Conservation (phyloP, 1,140 invertebrate species). For the Saccostrea glomerata region DNA sequence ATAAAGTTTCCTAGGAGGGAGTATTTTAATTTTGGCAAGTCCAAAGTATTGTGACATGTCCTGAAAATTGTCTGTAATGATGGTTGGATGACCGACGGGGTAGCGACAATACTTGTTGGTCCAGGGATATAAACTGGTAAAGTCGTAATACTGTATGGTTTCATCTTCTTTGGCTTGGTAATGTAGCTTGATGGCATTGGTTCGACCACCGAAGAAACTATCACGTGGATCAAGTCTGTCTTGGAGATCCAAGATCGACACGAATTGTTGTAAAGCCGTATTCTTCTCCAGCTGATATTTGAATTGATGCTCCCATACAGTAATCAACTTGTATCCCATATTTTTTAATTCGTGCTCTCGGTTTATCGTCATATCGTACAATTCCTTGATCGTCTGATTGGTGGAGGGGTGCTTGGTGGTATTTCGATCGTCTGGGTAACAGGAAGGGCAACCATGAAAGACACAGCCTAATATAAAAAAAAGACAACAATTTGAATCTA, state of each 20-base stretch:
- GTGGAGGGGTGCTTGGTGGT: slow-evolving; percentile 30
- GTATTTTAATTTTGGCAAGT: slow-evolving; percentile 51
- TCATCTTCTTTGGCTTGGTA: slow-evolving; percentile 42
- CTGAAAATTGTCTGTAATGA: slow-evolving; percentile 50
- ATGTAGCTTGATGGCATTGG: slow-evolving; percentile 43
- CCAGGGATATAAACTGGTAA: slow-evolving; percentile 52
- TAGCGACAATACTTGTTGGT: slow-evolving; percentile 53
- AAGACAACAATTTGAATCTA: background rate
- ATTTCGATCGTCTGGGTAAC: slow-evolving; percentile 30
- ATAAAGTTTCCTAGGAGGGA: slow-evolving; percentile 43
- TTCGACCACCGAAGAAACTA: slow-evolving; percentile 43
- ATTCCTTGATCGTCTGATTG: slow-evolving; percentile 35
- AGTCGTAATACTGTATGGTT: slow-evolving; percentile 43
- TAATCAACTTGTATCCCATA: background rate
- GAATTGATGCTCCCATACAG: slow-evolving; percentile 54
- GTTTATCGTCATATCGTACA: slow-evolving; percentile 39
- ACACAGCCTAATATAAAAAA: slow-evolving; percentile 35
- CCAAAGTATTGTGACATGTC: slow-evolving; percentile 49
- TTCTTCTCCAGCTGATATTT: slow-evolving; percentile 38
- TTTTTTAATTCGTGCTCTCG: slow-evolving; percentile 24
- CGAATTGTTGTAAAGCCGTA: slow-evolving; percentile 6
- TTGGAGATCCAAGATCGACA: slow-evolving; percentile 22
- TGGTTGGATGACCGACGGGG: slow-evolving; percentile 49
- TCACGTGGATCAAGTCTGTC: slow-evolving; percentile 47
- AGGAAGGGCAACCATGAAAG: slow-evolving; percentile 40